A percentile compares a stretch with the other conserved stretches of the same genome.
Evolutionary conservation across 2,113 vertebrate species (phyloP).

Genomic region (Malurus alboscapulatus): DNA sequence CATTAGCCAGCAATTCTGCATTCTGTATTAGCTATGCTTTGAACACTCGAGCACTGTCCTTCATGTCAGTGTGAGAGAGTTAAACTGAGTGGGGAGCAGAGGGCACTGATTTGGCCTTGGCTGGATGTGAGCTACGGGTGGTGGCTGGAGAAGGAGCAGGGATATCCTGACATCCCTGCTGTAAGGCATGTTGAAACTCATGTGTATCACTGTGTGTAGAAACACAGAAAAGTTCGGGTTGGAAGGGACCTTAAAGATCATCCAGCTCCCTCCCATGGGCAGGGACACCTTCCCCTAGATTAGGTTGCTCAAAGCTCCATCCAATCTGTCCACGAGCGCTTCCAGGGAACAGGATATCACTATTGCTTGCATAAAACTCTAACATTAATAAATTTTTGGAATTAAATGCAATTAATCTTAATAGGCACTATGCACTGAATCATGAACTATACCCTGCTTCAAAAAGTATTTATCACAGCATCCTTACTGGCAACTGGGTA

Average conservation of each 20-base stretch:
- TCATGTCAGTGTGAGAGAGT: not conserved
- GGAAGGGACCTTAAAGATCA: not conserved
- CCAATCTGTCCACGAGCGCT: not conserved
- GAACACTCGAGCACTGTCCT: not conserved
- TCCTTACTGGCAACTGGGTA: not conserved
- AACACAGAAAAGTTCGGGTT: not conserved
- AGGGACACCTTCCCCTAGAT: not conserved
- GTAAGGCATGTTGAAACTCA: not conserved
- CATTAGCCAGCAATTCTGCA: not conserved
- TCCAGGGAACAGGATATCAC: not conserved
- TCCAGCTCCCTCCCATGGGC: not conserved
- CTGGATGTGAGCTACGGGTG: not conserved
- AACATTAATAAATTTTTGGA: not conserved
- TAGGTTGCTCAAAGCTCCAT: not conserved
- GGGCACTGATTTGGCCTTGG: not conserved
- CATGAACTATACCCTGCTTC: not conserved
- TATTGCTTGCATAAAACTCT: not conserved
- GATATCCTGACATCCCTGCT: not conserved
- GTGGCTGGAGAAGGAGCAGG: not conserved
- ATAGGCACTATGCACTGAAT: not conserved
- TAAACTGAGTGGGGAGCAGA: not conserved
- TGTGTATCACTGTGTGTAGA: not conserved
- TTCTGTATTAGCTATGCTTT: not conserved
- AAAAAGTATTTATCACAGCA: not conserved
- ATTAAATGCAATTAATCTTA: slow-evolving; percentile 19